These are phyloP conservation scores for Drosophila quinaria DNA, from an alignment of 2,888 invertebrate genomes.

Conservation along the genomic window DNA sequence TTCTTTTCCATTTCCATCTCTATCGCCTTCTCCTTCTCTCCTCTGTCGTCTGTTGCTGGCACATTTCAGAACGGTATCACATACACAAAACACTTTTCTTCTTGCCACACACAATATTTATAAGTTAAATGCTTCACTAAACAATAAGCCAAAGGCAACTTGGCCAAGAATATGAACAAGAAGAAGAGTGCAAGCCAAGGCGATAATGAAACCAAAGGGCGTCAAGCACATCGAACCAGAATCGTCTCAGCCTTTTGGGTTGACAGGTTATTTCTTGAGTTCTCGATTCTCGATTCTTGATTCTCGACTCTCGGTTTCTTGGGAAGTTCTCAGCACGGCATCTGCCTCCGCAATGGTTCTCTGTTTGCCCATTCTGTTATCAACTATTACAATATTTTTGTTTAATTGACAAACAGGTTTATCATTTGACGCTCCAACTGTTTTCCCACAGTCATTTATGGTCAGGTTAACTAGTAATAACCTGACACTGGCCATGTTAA, in stretches of 20 bases:
- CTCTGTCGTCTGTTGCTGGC: slow-evolving; percentile 46
- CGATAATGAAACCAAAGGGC: slow-evolving; percentile 74
- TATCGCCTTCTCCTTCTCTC: slow-evolving; percentile 8
- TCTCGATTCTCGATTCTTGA: slow-evolving; percentile 15
- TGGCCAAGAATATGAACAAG: slow-evolving; percentile 4
- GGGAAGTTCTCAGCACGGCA: slow-evolving; percentile 74
- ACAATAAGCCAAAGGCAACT: slow-evolving; percentile 70
- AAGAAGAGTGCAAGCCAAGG: slow-evolving; percentile 44
- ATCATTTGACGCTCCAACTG: slow-evolving; percentile 79
- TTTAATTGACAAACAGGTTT: slow-evolving; percentile 81
- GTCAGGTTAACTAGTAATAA: slow-evolving; percentile 47
- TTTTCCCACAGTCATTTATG: slow-evolving; percentile 77
- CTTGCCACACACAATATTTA: slow-evolving; percentile 75
- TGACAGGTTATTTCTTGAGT: slow-evolving; percentile 66
- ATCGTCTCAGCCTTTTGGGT: slow-evolving; percentile 48
- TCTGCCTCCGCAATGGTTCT: slow-evolving; percentile 37
- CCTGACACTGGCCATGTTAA: slow-evolving; percentile 19
- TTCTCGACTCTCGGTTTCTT: slow-evolving; percentile 25
- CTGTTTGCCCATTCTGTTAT: slow-evolving; percentile 76
- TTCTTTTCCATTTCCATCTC: slow-evolving; percentile 1
- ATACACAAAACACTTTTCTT: slow-evolving; percentile 76
- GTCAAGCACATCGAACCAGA: slow-evolving; percentile 72
- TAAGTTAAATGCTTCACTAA: slow-evolving; percentile 82
- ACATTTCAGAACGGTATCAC: slow-evolving; percentile 77
- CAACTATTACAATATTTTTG: slow-evolving; percentile 80